Evolutionary conservation across 2,797 vertebrate genomes (phyloP), one percentile per base, ranked within the genome.

Genomic region (Poecile montanus): DNA sequence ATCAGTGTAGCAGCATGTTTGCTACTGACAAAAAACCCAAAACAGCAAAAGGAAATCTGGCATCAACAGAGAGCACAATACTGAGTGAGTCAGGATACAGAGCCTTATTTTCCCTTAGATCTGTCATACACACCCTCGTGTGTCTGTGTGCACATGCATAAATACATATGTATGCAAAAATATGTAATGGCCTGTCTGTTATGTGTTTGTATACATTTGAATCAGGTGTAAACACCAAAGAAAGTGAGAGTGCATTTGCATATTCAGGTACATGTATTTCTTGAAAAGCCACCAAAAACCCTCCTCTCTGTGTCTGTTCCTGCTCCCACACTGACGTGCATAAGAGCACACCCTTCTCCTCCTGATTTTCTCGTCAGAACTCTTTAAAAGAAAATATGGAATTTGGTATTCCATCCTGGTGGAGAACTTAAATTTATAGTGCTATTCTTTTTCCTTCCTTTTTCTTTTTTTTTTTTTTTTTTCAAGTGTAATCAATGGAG

Each of bases 101-200:
- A 77, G 61, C 16, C 30, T 68, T 68, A 13, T 66, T 94, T 93
- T 84, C 14, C 89, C 79, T 96, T 62, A 91, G 94, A 95, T 94
- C 79, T 95, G 95, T 94, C 96, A 96, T 75, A 58, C 44, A 58
- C 30, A 8, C n/a, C 4, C 79, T 38, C 8, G 50, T 51, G 76
- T 89, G 93, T 47, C 82, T 94, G 27, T 45, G 79, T 89, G 79
- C 61, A 80, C 57, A 63, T 72, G 85, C 89, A 96, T 95, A 94
- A 95, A 95, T 88, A 89, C 82, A 94, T 92, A 65, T 48, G 10
- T 81, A 96, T 95, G 96, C 94, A 96, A 95, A 96, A 93, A 88
- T 91, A 51, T 72, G 65, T 95, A 96, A 96, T 95, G 66, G 82
- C 62, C 82, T 94, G 96, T 95, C 96, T 96, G 94, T 95, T 95